Evolutionary conservation across 2,888 invertebrate species (phyloP), one percentile per base, ranked within the genome.

Genomic region (Matsumyia berberina): DNA sequence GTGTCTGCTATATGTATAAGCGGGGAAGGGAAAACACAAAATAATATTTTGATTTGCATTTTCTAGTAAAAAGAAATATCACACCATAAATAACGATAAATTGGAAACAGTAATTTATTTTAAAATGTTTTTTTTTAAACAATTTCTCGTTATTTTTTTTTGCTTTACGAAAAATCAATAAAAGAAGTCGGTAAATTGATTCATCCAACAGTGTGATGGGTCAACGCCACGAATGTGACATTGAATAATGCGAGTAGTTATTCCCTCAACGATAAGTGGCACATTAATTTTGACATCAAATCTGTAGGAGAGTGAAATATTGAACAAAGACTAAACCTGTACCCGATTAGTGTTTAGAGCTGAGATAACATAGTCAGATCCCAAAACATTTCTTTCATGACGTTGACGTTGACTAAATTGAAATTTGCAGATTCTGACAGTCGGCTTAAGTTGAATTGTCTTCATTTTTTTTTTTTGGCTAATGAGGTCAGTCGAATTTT

Each of bases 1-100:
- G 69, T 46, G 35, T 69, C 44, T 70, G 57, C 35, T 44, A 70
- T 31, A 31, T 11, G n/a, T 12, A 39, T 9, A 51, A 5, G 19
- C 8, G 55, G 8, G 19, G 39, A 37, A 12, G 9, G 15, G 17
- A 42, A 12, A 35, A 15, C 46, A 49, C 17, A 66, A 67, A 51
- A 73, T 42, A 69, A 69, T 60, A 55, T 60, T 74, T 74, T 37
- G 35, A 80, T 80, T 80, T 80, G 67, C 80, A 80, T 80, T 80
- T 74, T 67, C 12, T 60, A 39, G 67, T 53, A 58, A 79, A 66
- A 66, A 60, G 58, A 64, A 80, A 80, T 80, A 74, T 80, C 80
- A 74, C 74, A 74, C 74, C 67, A 80, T 80, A 80, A 80, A 80
- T 80, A 62, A 80, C 80, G n/a, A 74, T 69, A 62, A 74, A 80